These are phyloP conservation scores for Diploptera punctata DNA, from an alignment of 2,888 invertebrate genomes.

Conservation along the genomic window DNA sequence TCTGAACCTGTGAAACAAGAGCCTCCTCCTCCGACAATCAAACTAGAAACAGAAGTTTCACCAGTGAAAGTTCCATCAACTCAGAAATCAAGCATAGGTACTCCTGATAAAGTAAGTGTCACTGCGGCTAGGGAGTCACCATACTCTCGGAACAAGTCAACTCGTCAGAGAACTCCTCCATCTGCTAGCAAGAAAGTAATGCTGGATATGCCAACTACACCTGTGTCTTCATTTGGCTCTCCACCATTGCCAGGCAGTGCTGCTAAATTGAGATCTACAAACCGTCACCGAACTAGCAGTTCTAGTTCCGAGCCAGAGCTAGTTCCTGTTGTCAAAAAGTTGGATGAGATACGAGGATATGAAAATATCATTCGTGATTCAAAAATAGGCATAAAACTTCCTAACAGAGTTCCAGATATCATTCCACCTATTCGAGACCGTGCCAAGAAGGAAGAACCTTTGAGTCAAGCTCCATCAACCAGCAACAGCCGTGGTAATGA, in stretches of 20 bases:
- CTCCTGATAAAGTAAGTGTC: slow-evolving; percentile 5
- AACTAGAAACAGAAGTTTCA: background rate
- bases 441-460: slow-evolving; percentile 39
- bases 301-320: slow-evolving; percentile 65
- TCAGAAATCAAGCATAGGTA: background rate
- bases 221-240: slow-evolving; percentile 38
- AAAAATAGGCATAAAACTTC: slow-evolving; percentile 53
- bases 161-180: slow-evolving; percentile 38
- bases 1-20: background rate
- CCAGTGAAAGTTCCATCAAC: background rate
- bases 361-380: slow-evolving; percentile 65
- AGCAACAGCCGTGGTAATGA: slow-evolving; percentile 31
- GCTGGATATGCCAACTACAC: slow-evolving; percentile 9
- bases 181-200: slow-evolving; percentile 22
- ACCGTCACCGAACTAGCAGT: slow-evolving; percentile 56
- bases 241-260: slow-evolving; percentile 45
- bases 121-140: slow-evolving; percentile 33
- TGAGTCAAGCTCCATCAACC: slow-evolving; percentile 11
- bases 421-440: slow-evolving; percentile 50
- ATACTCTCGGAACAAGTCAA: slow-evolving; percentile 30
- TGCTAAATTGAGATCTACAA: slow-evolving; percentile 45
- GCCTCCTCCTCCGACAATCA: background rate
- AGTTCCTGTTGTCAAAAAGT: slow-evolving; percentile 66
- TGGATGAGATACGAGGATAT: slow-evolving; percentile 67
- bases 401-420: slow-evolving; percentile 50